Percentiles rank a stretch among this genome's conserved stretches.
Conservation (phyloP, 37 sponge, comb jelly and placozoan genomes). For the Trichoplax adhaerens region DNA sequence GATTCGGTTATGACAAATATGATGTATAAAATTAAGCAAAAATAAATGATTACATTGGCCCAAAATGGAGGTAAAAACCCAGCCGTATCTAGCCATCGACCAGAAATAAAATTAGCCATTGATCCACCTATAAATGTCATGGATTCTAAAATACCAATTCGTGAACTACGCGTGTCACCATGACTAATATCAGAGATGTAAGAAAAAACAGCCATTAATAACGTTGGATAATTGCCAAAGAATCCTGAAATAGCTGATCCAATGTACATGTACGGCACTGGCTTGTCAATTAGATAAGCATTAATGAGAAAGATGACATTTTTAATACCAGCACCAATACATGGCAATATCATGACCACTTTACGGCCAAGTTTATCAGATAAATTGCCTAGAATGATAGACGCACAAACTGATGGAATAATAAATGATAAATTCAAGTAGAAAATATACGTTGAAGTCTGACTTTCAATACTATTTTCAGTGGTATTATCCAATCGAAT, state of each 20-base stretch:
- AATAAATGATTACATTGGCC: constrained; percentile 10
- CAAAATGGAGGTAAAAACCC: constrained; percentile 27
- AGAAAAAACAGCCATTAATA: constrained; percentile 41
- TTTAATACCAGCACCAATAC: constrained; percentile 27
- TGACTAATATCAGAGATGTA: constrained; percentile 44
- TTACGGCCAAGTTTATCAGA: constrained; percentile 48
- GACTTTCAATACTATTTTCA: constrained; percentile 12
- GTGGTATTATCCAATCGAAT: constrained; percentile 1
- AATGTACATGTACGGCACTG: constrained; percentile 19
- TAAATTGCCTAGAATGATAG: constrained; percentile 33
- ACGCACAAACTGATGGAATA: constrained; percentile 29
- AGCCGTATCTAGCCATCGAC: constrained; percentile 26
- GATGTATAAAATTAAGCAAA: too few species aligned
- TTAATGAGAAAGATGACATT: constrained; percentile 24
- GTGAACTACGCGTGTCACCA: constrained; percentile 22
- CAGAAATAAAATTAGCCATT: constrained; percentile 35
- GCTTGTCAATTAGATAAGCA: constrained; percentile 1
- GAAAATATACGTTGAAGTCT: constrained; percentile 54
- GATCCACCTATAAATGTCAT: constrained; percentile 60
- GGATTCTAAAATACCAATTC: constrained; percentile 52
- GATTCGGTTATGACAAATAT: too few species aligned
- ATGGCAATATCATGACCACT: constrained; percentile 39
- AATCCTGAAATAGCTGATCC: constrained; percentile 27
- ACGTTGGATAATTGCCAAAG: constrained; percentile 32
- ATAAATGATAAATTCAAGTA: constrained; percentile 40